Evolutionary conservation across 2,113 vertebrate genomes (phyloP).

Genomic region (Urocolius indicus): DNA sequence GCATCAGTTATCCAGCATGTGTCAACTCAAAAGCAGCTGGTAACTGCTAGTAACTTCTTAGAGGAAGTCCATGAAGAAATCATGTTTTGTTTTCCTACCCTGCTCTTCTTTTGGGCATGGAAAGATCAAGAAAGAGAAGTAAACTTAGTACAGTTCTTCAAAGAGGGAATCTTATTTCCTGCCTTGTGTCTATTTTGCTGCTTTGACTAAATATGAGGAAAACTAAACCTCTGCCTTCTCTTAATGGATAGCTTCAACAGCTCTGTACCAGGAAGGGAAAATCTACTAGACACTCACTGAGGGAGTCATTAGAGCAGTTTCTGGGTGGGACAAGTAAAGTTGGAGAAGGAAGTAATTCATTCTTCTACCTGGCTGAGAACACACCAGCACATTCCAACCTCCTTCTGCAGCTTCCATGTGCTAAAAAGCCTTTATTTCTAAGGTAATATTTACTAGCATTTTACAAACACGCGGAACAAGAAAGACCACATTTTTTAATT

Average conservation of each 20-base stretch:
- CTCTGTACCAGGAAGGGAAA: neutral
- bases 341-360: neutral
- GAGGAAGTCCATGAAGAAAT: neutral
- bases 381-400: neutral
- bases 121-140: neutral
- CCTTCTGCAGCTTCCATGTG: neutral
- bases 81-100: neutral
- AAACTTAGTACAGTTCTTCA: neutral
- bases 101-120: neutral
- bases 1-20: neutral
- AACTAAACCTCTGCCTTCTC: neutral
- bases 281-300: neutral
- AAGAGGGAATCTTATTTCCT: neutral
- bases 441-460: fast-evolving
- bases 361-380: neutral
- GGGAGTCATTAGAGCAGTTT: neutral
- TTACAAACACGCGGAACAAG: neutral
- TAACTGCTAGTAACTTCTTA: neutral
- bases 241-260: neutral
- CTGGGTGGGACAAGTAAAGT: neutral
- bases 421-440: neutral
- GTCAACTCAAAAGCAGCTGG: neutral
- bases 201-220: neutral
- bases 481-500: neutral
- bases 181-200: neutral